These are phyloP conservation scores for Antedon mediterranea DNA, from an alignment of 53 echinoderm and acorn worm species.

Conservation along the genomic window DNA sequence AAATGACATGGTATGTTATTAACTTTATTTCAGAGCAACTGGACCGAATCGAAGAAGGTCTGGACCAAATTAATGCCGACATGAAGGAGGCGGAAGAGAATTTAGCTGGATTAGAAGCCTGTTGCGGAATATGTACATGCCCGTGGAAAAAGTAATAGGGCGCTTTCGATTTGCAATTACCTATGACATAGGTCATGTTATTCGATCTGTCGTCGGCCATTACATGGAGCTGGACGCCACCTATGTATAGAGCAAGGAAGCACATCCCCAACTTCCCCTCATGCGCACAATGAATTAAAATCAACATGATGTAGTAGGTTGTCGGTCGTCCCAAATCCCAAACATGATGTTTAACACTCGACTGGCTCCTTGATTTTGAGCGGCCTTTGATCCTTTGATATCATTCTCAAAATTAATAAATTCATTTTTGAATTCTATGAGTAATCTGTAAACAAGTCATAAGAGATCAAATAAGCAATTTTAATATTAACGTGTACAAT, in stretches of 20 bases:
- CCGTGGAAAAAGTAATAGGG: conserved; percentile 60
- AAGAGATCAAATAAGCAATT: no score
- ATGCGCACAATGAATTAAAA: no score
- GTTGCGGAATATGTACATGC: conserved; percentile 65
- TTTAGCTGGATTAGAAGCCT: conserved; percentile 59
- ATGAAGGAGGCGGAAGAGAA: conserved; percentile 85
- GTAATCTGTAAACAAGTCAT: no score
- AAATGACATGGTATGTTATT: not conserved
- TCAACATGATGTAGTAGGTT: no score
- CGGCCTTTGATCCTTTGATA: no score
- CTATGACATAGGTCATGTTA: not conserved
- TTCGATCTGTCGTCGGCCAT: not conserved
- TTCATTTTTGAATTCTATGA: no score
- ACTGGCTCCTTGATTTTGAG: no score
- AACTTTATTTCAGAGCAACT: conserved; percentile 31
- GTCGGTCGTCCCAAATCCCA: no score
- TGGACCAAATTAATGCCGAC: conserved; percentile 79
- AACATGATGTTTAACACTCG: no score
- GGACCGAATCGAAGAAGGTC: conserved; percentile 71
- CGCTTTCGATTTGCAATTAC: no score
- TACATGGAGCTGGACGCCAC: not conserved
- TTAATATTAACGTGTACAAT: no score
- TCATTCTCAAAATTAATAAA: no score
- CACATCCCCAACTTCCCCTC: conserved; percentile 8
- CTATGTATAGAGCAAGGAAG: not conserved